Evolutionary conservation across 1,140 invertebrate genomes (phyloP).

Genomic region (Teleopsis dalmanni): DNA sequence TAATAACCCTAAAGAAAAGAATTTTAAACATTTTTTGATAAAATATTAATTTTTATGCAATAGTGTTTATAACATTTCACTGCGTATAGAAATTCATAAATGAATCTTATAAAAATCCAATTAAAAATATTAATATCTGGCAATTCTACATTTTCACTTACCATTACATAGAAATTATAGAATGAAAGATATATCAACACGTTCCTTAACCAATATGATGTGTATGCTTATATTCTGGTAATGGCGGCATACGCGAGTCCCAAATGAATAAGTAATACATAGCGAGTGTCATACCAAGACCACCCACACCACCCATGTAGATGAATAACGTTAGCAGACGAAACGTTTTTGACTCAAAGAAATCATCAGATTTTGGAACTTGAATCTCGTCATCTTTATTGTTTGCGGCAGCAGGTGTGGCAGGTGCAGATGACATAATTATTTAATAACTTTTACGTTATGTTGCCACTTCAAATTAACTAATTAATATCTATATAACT

Average conservation of each 20-base stretch:
- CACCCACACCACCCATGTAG: conserved; percentile 37
- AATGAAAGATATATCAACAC: no score
- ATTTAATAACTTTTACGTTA: background rate
- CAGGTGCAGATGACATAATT: conserved; percentile 3
- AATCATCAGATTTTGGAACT: conserved; percentile 34
- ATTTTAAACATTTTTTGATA: no score
- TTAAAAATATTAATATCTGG: no score
- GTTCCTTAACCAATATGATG: conserved; percentile 34
- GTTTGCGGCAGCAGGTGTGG: background rate
- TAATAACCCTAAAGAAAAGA: no score
- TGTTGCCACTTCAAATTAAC: no score
- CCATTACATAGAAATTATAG: no score
- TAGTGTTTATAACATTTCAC: no score
- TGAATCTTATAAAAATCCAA: no score
- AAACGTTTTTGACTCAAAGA: conserved; percentile 38
- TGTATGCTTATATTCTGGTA: conserved; percentile 39
- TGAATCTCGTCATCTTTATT: conserved; percentile 34
- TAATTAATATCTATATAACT: no score
- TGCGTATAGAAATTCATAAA: no score
- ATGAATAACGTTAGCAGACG: conserved; percentile 28
- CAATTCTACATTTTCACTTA: no score
- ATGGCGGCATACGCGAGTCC: conserved; percentile 39
- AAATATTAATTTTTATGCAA: no score
- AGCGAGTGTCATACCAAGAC: conserved; percentile 33
- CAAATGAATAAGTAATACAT: conserved; percentile 40